Base-by-base conservation (phyloP, 2,888 invertebrate species). In the Blastobasis lacticolella region DNA sequence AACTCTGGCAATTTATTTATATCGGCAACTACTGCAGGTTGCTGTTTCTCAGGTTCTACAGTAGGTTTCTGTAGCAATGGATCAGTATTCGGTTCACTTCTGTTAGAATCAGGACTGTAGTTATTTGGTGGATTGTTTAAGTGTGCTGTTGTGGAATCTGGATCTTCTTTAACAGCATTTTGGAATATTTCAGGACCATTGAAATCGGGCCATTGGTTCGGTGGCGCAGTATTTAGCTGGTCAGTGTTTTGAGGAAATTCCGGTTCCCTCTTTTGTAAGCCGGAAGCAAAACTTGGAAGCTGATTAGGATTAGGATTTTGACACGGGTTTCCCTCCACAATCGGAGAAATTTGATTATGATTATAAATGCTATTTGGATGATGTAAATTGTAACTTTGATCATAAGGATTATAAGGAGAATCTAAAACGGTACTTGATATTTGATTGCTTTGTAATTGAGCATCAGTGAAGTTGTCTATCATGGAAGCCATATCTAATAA, bases 341-440 rank as follows among this genome's bases (percentile, higher is more conserved):
- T 73, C 45, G 91, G 83, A 23, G 91, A 81, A 0, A 90, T 81
- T 57, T 90, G 89, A 49, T 89, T 90, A 0, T 89, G 81, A 49
- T 90, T 84, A 54, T 91, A 92, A 64, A 91, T 76, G 51, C 89
- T 84, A 66, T 91, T 91, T 60, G 92, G 91, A 64, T 92, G 92
- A 65, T 92, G 92, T 46, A 93, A 86, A 57, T 91, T 92, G 59
- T 91, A 91, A 66, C 89, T 91, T 69, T 91, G 91, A 56, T 91
- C 91, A 46, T 91, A 91, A 38, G 91, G 79, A 59, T 88, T 88
- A 59, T 91, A 91, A 7, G 92, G 92, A 4, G 91, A 91, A 71
- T 94, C 95, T 63, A 94, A 78, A 5, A 95, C 95, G 9, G 95
- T 95, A 68, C 95, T 95, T 43, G 95, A 94, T 59, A 95, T 94